Evolutionary conservation across 2,113 vertebrate genomes (phyloP).

Genomic region (Polypterus bichir): DNA sequence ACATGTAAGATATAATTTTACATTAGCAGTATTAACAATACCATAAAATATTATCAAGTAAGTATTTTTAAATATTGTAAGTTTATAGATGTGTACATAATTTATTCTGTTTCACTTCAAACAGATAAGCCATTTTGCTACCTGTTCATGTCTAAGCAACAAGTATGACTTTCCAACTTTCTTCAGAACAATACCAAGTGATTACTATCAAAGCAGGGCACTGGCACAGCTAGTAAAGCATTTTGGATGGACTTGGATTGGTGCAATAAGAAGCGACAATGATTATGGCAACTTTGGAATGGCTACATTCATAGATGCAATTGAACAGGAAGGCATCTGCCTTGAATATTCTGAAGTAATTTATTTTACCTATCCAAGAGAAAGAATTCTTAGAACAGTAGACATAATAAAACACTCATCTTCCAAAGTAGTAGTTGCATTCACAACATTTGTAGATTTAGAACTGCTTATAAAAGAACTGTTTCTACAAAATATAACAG

Average conservation of each 20-base stretch:
- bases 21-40: no score
- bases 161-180: not conserved
- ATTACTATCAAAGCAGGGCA: constrained; percentile 7
- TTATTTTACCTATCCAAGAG: not conserved
- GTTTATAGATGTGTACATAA: no score
- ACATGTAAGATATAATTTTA: no score
- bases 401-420: constrained; percentile 1
- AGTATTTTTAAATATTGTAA: no score
- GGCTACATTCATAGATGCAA: not conserved
- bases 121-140: constrained; percentile 15
- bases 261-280: constrained; percentile 6
- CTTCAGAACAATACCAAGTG: constrained; percentile 3
- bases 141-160: constrained; percentile 3
- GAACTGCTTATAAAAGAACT: constrained; percentile 1
- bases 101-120: not conserved
- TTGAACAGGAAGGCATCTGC: not conserved
- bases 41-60: no score
- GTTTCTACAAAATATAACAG: constrained; percentile 5
- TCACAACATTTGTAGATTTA: not conserved
- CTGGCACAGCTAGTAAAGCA: constrained; percentile 4
- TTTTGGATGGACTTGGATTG: constrained; percentile 12
- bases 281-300: constrained; percentile 9
- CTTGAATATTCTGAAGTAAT: constrained; percentile 1
- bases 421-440: not conserved
- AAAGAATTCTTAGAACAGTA: not conserved